phyloP scores from a whole-genome alignment of 1,140 invertebrate species.

The Pantala flavescens region DNA sequence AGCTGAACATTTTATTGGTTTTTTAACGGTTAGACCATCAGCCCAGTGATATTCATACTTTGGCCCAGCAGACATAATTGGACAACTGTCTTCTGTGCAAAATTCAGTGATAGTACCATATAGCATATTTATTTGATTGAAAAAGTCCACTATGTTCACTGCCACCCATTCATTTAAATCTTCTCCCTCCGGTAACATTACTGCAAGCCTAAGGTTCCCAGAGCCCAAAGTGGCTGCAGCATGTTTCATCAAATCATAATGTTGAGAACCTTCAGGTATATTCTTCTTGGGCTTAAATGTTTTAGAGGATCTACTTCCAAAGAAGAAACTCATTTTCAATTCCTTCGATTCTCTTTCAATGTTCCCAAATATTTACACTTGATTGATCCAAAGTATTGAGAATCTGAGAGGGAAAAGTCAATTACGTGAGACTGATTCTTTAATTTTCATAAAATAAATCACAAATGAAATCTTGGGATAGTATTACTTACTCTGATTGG shows the following conservation, averaged over 20 bases:
- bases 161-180: slow-evolving; percentile 64
- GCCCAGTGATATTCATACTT: slow-evolving; percentile 68
- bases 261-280: slow-evolving; percentile 53
- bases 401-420: too few species aligned
- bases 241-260: slow-evolving; percentile 59
- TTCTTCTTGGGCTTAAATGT: slow-evolving; percentile 56
- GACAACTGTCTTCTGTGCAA: slow-evolving; percentile 53
- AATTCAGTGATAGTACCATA: slow-evolving; percentile 63
- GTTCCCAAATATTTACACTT: too few species aligned
- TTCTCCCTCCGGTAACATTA: slow-evolving; percentile 56
- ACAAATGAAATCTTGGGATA: too few species aligned
- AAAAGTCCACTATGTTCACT: slow-evolving; percentile 58
- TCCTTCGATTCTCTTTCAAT: too few species aligned
- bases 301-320: slow-evolving; percentile 39
- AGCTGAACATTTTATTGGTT: slow-evolving; percentile 57
- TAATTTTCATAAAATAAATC: too few species aligned
- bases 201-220: slow-evolving; percentile 51
- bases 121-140: slow-evolving; percentile 63
- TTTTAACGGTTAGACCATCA: slow-evolving; percentile 54
- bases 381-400: too few species aligned
- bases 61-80: slow-evolving; percentile 50
- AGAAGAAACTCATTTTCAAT: slow-evolving; percentile 13
- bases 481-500: too few species aligned
- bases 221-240: slow-evolving; percentile 55
- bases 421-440: too few species aligned